Conservation (phyloP, 2,113 vertebrate species). For the Tricholaema leucomelas region DNA sequence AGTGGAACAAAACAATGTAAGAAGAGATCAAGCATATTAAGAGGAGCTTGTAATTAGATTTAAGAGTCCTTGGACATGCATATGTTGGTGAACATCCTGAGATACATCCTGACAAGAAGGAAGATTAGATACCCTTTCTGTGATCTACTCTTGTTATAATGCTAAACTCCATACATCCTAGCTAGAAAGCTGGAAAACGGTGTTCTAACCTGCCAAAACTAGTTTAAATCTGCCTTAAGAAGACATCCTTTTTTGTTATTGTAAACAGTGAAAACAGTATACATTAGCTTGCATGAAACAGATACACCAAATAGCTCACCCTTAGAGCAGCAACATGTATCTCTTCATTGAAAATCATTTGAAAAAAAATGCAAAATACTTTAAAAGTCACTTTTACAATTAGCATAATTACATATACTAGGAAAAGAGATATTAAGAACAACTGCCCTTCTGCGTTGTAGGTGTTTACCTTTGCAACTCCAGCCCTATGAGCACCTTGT, state of each 20-base stretch:
- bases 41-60: too few relatives aligned
- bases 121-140: too few relatives aligned
- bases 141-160: too few relatives aligned
- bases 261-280: not conserved
- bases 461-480: slow-evolving; percentile 89
- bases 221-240: not conserved
- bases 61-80: too few relatives aligned
- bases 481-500: slow-evolving; percentile 93
- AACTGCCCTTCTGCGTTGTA: not conserved
- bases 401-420: not conserved
- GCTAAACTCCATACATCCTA: too few relatives aligned
- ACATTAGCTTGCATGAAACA: not conserved
- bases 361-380: not conserved
- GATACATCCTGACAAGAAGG: too few relatives aligned
- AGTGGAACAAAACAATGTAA: too few relatives aligned
- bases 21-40: too few relatives aligned
- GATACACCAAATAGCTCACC: not conserved
- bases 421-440: not conserved
- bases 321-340: not conserved
- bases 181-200: not conserved
- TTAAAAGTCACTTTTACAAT: not conserved
- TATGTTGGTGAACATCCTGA: too few relatives aligned
- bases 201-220: not conserved
- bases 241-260: not conserved
- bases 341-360: not conserved